Conservation (phyloP, 2,888 invertebrate genomes). For the Blastobasis lacticolella region DNA sequence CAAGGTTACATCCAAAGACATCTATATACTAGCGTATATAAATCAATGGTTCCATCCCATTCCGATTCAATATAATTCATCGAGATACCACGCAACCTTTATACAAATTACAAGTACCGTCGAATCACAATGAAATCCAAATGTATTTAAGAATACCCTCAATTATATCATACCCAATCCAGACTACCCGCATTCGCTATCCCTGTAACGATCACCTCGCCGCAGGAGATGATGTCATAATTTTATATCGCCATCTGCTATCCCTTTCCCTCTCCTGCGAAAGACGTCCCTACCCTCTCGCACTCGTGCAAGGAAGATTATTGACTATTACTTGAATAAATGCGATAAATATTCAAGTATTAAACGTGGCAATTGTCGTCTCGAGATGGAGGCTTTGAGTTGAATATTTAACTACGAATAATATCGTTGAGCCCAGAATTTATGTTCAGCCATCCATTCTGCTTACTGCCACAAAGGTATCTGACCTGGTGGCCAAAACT, state of each 20-base stretch:
- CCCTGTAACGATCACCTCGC: constrained; percentile 15
- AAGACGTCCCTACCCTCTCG: constrained; percentile 2
- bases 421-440: background rate
- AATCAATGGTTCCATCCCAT: no score
- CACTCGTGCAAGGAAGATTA: constrained; percentile 16
- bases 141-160: background rate
- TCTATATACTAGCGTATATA: no score
- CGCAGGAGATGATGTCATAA: constrained; percentile 33
- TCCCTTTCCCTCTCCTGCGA: constrained; percentile 2
- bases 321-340: constrained; percentile 24
- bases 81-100: no score
- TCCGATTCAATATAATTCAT: no score
- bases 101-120: no score
- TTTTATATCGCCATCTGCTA: constrained; percentile 20
- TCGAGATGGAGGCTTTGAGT: background rate
- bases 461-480: background rate
- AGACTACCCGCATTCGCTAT: background rate
- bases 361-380: constrained; percentile 8
- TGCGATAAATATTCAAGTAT: constrained; percentile 19
- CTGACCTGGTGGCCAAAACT: no score
- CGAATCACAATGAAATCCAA: no score
- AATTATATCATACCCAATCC: background rate
- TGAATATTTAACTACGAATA: constrained; percentile 1
- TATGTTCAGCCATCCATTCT: background rate
- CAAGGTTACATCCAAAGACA: no score